A percentile compares a stretch with the other conserved stretches of the same genome.
These are phyloP conservation scores for Arvicanthis niloticus DNA, from an alignment of 2,113 vertebrate species.

Conservation along the genomic window DNA sequence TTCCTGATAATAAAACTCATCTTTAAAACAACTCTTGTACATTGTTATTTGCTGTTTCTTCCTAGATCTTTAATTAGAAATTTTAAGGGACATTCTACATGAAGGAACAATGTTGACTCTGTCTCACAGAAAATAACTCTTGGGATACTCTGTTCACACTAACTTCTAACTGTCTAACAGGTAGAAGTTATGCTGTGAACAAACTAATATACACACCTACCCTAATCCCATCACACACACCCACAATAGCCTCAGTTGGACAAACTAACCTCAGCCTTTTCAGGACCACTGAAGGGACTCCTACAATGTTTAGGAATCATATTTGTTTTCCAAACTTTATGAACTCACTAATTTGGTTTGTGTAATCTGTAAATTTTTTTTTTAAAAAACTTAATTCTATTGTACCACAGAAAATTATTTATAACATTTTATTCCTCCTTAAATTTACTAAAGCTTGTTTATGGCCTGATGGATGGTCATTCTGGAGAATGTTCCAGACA, in stretches of 20 bases:
- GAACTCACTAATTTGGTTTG: background rate
- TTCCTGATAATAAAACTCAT: background rate
- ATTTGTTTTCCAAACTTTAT: background rate
- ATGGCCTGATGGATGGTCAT: background rate
- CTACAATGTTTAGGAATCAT: background rate
- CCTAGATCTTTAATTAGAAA: background rate
- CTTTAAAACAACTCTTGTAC: conserved; percentile 1
- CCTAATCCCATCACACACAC: background rate
- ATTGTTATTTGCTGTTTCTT: conserved; percentile 21
- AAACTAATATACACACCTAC: background rate
- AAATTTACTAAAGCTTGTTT: background rate
- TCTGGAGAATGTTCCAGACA: background rate
- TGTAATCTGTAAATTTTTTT: background rate
- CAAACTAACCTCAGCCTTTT: background rate
- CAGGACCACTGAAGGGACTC: background rate
- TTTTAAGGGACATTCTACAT: background rate
- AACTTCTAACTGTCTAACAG: background rate
- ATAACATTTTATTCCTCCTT: background rate
- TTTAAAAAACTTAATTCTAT: background rate
- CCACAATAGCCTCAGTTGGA: background rate
- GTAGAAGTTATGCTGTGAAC: background rate
- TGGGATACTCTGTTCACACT: background rate
- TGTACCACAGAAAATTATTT: conserved; percentile 18
- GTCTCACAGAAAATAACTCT: background rate
- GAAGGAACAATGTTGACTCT: background rate